A percentile compares a stretch with the other conserved stretches of the same genome.
These are phyloP conservation scores for Diorhabda elongata DNA, from an alignment of 1,140 invertebrate species.

Conservation along the genomic window DNA sequence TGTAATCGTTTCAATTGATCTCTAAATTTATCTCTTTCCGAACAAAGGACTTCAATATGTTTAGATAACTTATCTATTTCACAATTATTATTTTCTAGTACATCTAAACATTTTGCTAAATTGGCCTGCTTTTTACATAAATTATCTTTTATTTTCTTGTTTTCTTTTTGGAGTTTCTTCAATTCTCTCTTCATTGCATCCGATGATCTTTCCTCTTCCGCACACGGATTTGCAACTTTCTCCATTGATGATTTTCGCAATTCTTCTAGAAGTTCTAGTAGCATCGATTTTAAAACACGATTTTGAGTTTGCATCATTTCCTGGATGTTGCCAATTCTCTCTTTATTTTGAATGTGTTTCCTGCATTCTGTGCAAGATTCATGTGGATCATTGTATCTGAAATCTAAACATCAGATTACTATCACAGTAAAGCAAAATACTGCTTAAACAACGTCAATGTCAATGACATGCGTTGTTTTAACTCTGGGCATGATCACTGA, in stretches of 20 bases:
- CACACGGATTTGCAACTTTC: not conserved
- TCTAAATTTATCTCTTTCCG: conserved; percentile 7
- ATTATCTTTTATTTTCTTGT: conserved; percentile 3
- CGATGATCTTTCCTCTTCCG: not conserved
- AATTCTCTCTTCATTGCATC: not conserved
- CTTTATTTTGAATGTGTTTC: too few species aligned
- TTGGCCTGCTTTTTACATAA: conserved; percentile 6
- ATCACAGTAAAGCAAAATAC: too few species aligned
- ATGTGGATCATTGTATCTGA: too few species aligned
- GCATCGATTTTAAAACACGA: not conserved
- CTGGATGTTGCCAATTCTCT: not conserved
- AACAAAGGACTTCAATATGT: conserved; percentile 8
- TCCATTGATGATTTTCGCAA: not conserved
- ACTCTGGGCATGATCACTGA: too few species aligned
- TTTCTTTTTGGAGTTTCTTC: conserved; percentile 4
- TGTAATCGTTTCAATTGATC: not conserved
- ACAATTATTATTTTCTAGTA: conserved; percentile 9
- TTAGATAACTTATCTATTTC: conserved; percentile 10
- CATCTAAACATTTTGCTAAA: conserved; percentile 5
- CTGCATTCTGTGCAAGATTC: too few species aligned
- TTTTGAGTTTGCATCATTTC: conserved; percentile 12
- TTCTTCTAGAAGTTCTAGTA: conserved; percentile 7
- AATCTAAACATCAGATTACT: too few species aligned
- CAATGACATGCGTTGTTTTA: too few species aligned
- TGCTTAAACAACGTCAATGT: too few species aligned